phyloP scores from a whole-genome alignment of 1,140 invertebrate species.

The Drosophila albomicans region DNA sequence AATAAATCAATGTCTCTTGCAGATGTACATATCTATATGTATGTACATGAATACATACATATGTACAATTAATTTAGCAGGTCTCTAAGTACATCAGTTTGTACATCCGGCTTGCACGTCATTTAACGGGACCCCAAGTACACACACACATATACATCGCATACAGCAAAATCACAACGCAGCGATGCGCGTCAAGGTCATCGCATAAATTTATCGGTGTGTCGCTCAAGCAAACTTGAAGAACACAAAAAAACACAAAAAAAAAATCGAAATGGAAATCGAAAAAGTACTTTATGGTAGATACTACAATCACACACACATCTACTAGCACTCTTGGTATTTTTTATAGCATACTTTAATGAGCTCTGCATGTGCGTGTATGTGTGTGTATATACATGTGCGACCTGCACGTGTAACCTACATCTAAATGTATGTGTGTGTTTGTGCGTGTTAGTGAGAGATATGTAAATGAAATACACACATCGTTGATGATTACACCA shows the following conservation, averaged over 20 bases:
- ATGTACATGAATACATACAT: slow-evolving; percentile 7
- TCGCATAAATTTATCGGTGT: slow-evolving; percentile 41
- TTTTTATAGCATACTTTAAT: slow-evolving; percentile 54
- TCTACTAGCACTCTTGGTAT: slow-evolving; percentile 7
- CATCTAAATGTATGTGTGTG: neutral
- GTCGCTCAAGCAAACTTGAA: slow-evolving; percentile 20
- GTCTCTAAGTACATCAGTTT: neutral
- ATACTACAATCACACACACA: slow-evolving; percentile 7
- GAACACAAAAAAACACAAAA: neutral
- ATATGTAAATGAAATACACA: slow-evolving; percentile 27
- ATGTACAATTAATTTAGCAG: slow-evolving; percentile 1
- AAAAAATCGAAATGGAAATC: slow-evolving; percentile 44
- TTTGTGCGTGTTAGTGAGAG: neutral
- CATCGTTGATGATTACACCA: slow-evolving; percentile 24
- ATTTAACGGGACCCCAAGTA: neutral
- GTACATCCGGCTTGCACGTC: neutral
- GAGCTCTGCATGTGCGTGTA: slow-evolving; percentile 17
- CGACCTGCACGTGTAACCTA: slow-evolving; percentile 21
- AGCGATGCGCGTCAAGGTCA: slow-evolving; percentile 46
- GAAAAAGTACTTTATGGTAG: slow-evolving; percentile 22
- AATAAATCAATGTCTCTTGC: slow-evolving; percentile 37
- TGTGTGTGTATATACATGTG: neutral
- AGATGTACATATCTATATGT: neutral
- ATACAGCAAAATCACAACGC: slow-evolving; percentile 22
- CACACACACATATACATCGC: neutral